Evolutionary conservation across 2,888 invertebrate genomes (phyloP).

Genomic region (Heliconius sara): DNA sequence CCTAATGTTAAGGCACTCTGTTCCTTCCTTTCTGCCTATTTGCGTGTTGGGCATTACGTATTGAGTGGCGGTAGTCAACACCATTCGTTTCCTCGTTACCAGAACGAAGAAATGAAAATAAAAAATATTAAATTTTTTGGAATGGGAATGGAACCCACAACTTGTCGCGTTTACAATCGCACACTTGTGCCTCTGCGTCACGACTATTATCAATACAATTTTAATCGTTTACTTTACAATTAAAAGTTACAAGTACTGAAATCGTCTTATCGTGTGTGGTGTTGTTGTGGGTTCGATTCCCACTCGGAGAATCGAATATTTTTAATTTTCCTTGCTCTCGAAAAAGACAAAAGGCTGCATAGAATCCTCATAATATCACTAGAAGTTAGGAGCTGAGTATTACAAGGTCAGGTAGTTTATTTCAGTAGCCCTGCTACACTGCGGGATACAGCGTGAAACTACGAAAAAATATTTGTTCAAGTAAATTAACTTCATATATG

Average conservation of each 20-base stretch:
- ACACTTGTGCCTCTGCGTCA: no score
- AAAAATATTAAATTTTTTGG: background rate
- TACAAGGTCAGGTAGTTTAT: background rate
- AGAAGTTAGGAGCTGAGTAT: background rate
- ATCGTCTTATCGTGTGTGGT: no score
- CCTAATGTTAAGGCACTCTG: background rate
- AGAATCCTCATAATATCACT: background rate
- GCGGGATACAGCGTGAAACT: background rate
- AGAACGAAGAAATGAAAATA: background rate
- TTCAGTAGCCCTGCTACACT: background rate
- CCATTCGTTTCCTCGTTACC: background rate
- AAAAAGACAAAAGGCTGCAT: background rate
- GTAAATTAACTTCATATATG: conserved; percentile 3
- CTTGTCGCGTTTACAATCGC: background rate
- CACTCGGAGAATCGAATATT: background rate
- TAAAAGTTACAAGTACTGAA: no score
- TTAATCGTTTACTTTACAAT: no score
- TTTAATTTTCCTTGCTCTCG: background rate
- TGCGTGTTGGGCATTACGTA: background rate
- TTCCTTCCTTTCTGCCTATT: background rate
- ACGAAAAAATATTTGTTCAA: background rate
- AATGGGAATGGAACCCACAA: background rate
- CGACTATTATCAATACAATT: no score
- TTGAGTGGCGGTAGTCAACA: background rate
- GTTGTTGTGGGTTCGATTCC: no score